Base-by-base conservation (phyloP, 2,113 vertebrate species). In the Burhinus bistriatus region DNA sequence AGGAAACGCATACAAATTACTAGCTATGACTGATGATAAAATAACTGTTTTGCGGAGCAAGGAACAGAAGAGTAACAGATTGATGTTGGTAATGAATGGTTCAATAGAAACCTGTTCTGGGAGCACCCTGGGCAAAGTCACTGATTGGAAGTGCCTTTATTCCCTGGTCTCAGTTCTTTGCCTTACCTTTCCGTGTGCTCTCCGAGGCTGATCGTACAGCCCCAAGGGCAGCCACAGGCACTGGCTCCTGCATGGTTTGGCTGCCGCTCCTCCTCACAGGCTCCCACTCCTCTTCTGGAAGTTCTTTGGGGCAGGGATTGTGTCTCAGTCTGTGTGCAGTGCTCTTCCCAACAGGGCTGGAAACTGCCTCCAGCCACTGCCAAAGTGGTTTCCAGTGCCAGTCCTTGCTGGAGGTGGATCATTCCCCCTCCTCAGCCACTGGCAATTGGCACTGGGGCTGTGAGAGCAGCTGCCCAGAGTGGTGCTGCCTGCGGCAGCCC, bases 391-490 rank as follows among this genome's bases (percentile, higher is more conserved):
- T 29, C 68, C 45, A 66, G 68, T n/a, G 59, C 59, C 52, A 40
- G 61, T 55, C n/a, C 62, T 40, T 12, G n/a, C 59, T 38, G 82
- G 75, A 15, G 26, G 38, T 29, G 40, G 44, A 12, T 54, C 6
- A 1, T 17, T 36, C 34, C 34, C 73, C 19, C 16, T 25, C 52
- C 25, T 34, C 66, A 14, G 20, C 32, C 2, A 7, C 62, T 1
- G 2, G 27, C 36, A 29, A 2, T 21, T 30, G 9, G 49, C 57
- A 72, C 26, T 4, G 0, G 2, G 38, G 26, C 42, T 34, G 44
- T 0, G 2, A 57, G 51, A 57, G 18, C 5, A 1, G 72, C n/a
- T 2, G 3, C 38, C 6, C 3, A 1, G 79, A 54, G 47, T 4
- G 2, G 26, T 30, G 38, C 64, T 78, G 73, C 55, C 75, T 25